Evolutionary conservation across 2,888 invertebrate genomes (phyloP).

Genomic region (Cybosia mesomella): DNA sequence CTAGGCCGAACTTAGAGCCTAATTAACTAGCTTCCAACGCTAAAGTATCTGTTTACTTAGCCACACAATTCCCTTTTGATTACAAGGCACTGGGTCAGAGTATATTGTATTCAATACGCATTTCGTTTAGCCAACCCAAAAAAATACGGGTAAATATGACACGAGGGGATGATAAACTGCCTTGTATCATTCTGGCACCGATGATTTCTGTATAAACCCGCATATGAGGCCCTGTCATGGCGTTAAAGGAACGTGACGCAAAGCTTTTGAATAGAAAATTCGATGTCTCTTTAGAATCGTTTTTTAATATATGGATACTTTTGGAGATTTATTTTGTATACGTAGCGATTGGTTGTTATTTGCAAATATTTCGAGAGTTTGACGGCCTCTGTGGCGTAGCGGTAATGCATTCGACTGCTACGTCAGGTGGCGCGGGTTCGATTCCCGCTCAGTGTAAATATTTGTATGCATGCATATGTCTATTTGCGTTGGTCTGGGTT

Average conservation of each 20-base stretch:
- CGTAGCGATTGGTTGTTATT: neutral
- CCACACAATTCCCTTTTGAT: constrained; percentile 28
- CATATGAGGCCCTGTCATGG: constrained; percentile 46
- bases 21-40: constrained; percentile 4
- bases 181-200: constrained; percentile 64
- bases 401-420: too few relatives aligned
- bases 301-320: constrained; percentile 24
- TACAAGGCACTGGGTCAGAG: constrained; percentile 22
- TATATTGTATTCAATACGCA: constrained; percentile 43
- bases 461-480: too few relatives aligned
- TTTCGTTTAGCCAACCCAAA: constrained; percentile 44
- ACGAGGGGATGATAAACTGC: constrained; percentile 67
- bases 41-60: constrained; percentile 14
- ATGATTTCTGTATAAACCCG: constrained; percentile 56
- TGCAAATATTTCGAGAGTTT: neutral
- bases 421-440: too few relatives aligned
- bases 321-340: constrained; percentile 2
- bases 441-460: too few relatives aligned
- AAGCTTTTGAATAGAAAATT: constrained; percentile 46
- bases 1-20: constrained; percentile 3
- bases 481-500: too few relatives aligned
- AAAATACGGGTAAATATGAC: constrained; percentile 66
- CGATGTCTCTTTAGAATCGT: constrained; percentile 33
- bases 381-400: too few relatives aligned
- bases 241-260: constrained; percentile 43